A percentile compares a stretch with the other conserved stretches of the same genome.
These are phyloP conservation scores for Callyntrura sp. DNA, from an alignment of 2,888 invertebrate species.

Conservation along the genomic window DNA sequence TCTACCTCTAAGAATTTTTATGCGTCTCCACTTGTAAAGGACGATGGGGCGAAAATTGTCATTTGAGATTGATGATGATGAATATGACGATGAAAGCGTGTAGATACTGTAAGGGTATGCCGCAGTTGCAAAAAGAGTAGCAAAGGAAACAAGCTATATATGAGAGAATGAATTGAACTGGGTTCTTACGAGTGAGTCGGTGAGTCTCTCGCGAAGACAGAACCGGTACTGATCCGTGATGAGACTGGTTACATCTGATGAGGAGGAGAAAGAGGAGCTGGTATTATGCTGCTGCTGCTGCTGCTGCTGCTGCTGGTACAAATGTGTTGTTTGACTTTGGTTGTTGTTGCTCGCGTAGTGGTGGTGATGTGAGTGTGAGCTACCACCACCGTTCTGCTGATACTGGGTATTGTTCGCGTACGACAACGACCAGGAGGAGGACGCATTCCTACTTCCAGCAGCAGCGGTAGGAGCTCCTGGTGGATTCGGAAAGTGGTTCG, in stretches of 20 bases:
- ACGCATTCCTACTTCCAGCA: conserved; percentile 45
- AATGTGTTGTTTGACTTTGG: conserved; percentile 56
- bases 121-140: too few species aligned
- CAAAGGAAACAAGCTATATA: too few species aligned
- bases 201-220: conserved; percentile 94
- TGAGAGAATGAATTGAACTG: too few species aligned
- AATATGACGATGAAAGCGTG: too few species aligned
- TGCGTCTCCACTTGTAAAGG: too few species aligned
- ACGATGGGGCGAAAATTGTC: too few species aligned
- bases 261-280: conserved; percentile 45
- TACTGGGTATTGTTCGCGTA: conserved; percentile 43
- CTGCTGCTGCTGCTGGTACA: conserved; percentile 15
- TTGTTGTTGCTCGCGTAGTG: conserved; percentile 47
- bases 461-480: conserved; percentile 36
- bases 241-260: conserved; percentile 75
- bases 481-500: conserved; percentile 74
- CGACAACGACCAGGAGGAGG: conserved; percentile 58
- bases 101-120: too few species aligned
- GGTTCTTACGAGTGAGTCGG: conserved; percentile 88
- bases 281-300: conserved; percentile 15
- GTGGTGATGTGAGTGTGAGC: conserved; percentile 33
- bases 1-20: too few species aligned
- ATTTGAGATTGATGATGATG: too few species aligned
- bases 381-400: conserved; percentile 56
- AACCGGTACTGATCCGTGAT: conserved; percentile 88